Base-by-base conservation (phyloP, 2,888 invertebrate species). In the Masnerella sp. region DNA sequence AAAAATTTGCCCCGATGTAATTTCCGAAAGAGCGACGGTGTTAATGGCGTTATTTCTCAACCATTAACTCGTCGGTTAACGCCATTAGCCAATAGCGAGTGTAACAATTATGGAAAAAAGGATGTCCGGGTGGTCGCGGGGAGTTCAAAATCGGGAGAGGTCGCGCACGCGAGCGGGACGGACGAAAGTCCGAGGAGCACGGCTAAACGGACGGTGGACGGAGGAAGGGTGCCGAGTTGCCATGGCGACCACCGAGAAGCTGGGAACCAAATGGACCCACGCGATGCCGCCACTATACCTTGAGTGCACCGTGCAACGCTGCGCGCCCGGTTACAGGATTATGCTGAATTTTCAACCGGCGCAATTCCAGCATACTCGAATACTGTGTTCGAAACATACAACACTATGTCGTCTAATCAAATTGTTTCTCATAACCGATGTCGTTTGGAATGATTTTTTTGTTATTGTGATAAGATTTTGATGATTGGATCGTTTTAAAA, bases 221-320 rank as follows among this genome's bases (percentile, higher is more conserved):
- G 43, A 56, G 56, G 70, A 45, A 69, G 74, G 67, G 62, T 70
- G 70, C 69, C 36, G 67, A 76, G 79, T 77, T 77, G 68, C 79
- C 72, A 79, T 77, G 77, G 77, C 70, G 72, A 79, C 79, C 74
- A 75, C 70, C 72, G 75, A 74, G 71, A 75, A 75, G 74, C 61
- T 77, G 67, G 56, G 68, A 64, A 67, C 72, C 76, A 75, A 77
- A 77, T 79, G 77, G 75, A 79, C 77, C 73, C 65, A 74, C 59
- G 70, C 74, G 70, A 74, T 67, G 67, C 67, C 65, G 51, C 61
- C 51, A 74, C 70, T 74, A n/a, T n/a, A 65, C 65, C 74, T 69
- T 65, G 65, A 70, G 70, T 69, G 65, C 70, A 65, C 64, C 15
- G 49, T 59, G 69, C 64, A 47, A 64, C 61, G 51, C 64, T 22